Percentiles rank a stretch among this genome's conserved stretches.
Conservation (phyloP, 1,140 invertebrate genomes). For the Drosophila kikkawai region DNA sequence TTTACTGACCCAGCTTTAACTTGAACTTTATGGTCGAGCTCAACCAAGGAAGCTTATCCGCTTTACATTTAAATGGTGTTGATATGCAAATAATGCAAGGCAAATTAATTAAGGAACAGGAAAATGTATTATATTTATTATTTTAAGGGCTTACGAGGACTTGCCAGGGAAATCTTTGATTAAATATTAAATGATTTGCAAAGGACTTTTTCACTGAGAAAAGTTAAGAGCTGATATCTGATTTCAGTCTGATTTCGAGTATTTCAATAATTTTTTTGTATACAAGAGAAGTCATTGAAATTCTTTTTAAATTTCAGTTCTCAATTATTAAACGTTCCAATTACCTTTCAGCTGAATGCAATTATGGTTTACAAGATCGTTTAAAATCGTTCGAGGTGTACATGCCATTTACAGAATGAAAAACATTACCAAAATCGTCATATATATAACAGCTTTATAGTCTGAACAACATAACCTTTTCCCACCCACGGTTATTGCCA, state of each 20-base stretch:
- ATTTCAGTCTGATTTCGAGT: not conserved
- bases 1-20: constrained; percentile 47
- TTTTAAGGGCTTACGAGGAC: not conserved
- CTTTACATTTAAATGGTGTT: constrained; percentile 1
- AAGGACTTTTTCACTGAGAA: not conserved
- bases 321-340: not conserved
- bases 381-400: not conserved
- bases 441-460: constrained; percentile 2
- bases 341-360: constrained; percentile 1
- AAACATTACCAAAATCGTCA: constrained; percentile 25
- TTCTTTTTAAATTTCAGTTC: not conserved
- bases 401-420: constrained; percentile 21
- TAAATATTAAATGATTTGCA: not conserved
- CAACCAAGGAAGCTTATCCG: constrained; percentile 1
- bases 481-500: constrained; percentile 13
- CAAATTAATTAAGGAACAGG: not conserved
- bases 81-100: not conserved
- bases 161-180: not conserved
- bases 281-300: not conserved
- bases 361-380: constrained; percentile 23
- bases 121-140: not conserved
- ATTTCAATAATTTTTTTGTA: not conserved
- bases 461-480: not conserved
- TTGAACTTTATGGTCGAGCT: constrained; percentile 30
- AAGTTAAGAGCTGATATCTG: too few species aligned